Base-by-base conservation (phyloP, 1,140 invertebrate genomes). In the Sycophaga agraensis region DNA sequence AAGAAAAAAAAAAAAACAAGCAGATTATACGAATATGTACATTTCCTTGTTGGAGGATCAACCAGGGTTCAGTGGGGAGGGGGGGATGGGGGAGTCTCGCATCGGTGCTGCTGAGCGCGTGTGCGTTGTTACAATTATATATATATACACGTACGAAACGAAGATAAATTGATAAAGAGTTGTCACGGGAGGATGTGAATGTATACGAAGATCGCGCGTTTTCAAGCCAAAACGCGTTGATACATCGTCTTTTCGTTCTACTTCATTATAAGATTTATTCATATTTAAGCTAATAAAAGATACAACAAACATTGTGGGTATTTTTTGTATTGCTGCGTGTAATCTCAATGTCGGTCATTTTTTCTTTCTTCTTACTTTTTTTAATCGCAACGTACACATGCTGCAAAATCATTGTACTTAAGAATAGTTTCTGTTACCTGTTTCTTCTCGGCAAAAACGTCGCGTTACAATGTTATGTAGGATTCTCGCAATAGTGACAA, bases 261-360 rank as follows among this genome's bases (percentile, higher is more conserved):
- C 17, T 50, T 35, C 48, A 35, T 59, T 53, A 51, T 58, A 45
- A 50, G 26, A 59, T 59, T 59, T 17, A 45, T 40, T 49, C 24
- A 17, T 39, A 59, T 26, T 24, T 49, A 34, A 48, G 22, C 40
- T 37, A 57, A 57, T 35, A 57, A 34, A 57, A 57, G 24, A 2
- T 19, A n/a, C n/a, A 46, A 45, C 22, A 56, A 34, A 34, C n/a
- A 56, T 35, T 22, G 19, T 57, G 43, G 17, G 4, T 57, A 46
- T 26, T 45, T 28, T 55, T 58, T 46, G 17, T 58, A 16, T 48
- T n/a, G 17, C 19, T 37, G 17, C 19, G 19, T 17, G 17, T 28
- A n/a, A n/a, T n/a, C n/a, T n/a, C n/a, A 49, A 1, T 34, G 7
- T 16, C 9, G 19, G 19, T 11, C 11, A 1, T 9, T 9, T 53